Evolutionary conservation across 2,797 vertebrate genomes (phyloP), one percentile per base, ranked within the genome.

Genomic region (Chloroceryle amazona): DNA sequence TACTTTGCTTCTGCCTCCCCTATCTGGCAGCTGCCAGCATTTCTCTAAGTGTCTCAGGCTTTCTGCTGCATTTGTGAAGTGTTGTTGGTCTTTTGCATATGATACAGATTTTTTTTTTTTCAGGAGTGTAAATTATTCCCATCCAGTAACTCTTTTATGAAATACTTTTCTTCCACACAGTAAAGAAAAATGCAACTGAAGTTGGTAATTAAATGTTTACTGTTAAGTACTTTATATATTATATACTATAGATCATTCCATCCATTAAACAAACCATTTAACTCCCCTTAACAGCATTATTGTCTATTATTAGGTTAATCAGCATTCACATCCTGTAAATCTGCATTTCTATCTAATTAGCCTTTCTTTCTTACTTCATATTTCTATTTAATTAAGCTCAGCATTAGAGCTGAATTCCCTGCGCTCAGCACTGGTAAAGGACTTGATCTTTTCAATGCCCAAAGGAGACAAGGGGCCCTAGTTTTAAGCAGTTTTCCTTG

Each of bases 181-280:
- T 54, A 60, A 93, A 96, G 94, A 96, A 97, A 96, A 97, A 96
- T 78, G 84, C 82, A 92, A 71, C 86, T 92, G 65, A 95, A 90
- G 86, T 81, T 92, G 82, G 91, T 96, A 98, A 97, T 97, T 97
- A 97, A 97, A 96, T 97, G 96, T 96, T 98, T 98, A 95, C 95
- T 95, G 90, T 97, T 97, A 97, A 97, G 84, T 94, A 96, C 91
- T 93, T 97, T 92, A 88, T 92, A 35, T 95, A 91, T 94, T 87
- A 88, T 76, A 88, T 88, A 86, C 92, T 87, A 71, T 95, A 96
- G 90, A 93, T 97, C 92, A 96, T 95, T 78, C 86, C 42, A 84
- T 92, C 90, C 90, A 80, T 97, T 97, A 96, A 97, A 95, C 89
- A 97, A 96, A 93, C 92, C 72, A 95, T 96, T 96, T 96, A 97